Conservation (phyloP, 2,797 vertebrate species). For the Scomberomorus guttatus region DNA sequence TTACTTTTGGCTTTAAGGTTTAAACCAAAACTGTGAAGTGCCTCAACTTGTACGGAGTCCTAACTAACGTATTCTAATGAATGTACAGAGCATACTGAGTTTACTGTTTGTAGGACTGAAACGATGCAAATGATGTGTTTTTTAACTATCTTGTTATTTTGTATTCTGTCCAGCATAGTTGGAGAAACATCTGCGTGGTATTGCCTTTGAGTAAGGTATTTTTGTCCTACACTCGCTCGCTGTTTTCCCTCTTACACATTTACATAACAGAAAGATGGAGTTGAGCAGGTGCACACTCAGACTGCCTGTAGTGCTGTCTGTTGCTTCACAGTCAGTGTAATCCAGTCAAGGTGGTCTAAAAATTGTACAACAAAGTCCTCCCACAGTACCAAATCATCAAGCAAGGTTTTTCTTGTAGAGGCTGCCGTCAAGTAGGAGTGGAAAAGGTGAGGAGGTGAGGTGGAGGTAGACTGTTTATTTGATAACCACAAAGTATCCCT, state of each 20-base stretch:
- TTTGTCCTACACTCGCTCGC: neutral
- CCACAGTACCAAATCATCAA: conserved; percentile 3
- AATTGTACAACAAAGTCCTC: conserved; percentile 5
- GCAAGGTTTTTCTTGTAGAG: neutral
- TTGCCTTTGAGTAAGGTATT: neutral
- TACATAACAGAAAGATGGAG: neutral
- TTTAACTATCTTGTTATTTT: neutral
- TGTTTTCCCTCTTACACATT: neutral
- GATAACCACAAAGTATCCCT: conserved; percentile 2
- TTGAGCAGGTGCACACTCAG: neutral
- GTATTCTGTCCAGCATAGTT: conserved; percentile 4
- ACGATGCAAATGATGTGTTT: too few species aligned
- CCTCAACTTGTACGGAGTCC: too few species aligned
- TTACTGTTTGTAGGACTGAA: too few species aligned
- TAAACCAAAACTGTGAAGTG: too few species aligned
- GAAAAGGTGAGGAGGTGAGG: neutral
- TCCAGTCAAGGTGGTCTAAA: neutral
- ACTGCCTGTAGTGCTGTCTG: neutral
- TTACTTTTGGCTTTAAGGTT: too few species aligned
- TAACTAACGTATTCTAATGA: too few species aligned
- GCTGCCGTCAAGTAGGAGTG: conserved; percentile 14
- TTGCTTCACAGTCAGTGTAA: neutral
- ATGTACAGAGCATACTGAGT: too few species aligned
- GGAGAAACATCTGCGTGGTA: neutral
- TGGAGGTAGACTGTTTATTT: conserved; percentile 1